Evolutionary conservation across 2,888 invertebrate species (phyloP).

Genomic region (Venusia cambrica): DNA sequence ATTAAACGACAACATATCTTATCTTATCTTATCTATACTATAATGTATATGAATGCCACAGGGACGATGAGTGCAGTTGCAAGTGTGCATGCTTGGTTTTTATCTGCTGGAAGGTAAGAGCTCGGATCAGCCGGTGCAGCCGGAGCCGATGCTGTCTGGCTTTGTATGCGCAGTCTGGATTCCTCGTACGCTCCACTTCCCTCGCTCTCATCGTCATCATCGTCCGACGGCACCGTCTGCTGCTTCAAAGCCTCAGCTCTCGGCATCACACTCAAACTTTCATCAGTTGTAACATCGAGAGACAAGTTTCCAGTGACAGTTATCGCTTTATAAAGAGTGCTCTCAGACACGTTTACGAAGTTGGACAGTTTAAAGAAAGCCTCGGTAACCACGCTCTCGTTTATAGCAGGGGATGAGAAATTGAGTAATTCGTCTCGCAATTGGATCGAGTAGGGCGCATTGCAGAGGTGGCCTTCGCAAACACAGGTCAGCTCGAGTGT

Average conservation of each 20-base stretch:
- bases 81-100: slow-evolving; percentile 45
- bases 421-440: slow-evolving; percentile 51
- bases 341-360: slow-evolving; percentile 46
- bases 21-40: slow-evolving; percentile 34
- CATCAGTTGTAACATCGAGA: no score
- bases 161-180: slow-evolving; percentile 36
- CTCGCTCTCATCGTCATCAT: slow-evolving; percentile 69
- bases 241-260: slow-evolving; percentile 62
- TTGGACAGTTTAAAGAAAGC: slow-evolving; percentile 48
- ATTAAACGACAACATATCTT: slow-evolving; percentile 11
- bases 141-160: slow-evolving; percentile 57
- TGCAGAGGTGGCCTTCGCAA: slow-evolving; percentile 57
- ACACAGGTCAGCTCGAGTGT: slow-evolving; percentile 54
- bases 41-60: slow-evolving; percentile 31
- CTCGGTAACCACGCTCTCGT: slow-evolving; percentile 40
- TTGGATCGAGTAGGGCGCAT: slow-evolving; percentile 51
- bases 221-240: slow-evolving; percentile 64
- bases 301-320: slow-evolving; percentile 36
- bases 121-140: slow-evolving; percentile 68
- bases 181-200: slow-evolving; percentile 66
- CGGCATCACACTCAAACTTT: slow-evolving; percentile 37
- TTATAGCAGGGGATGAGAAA: slow-evolving; percentile 43
- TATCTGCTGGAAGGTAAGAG: slow-evolving; percentile 60
- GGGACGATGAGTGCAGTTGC: slow-evolving; percentile 21
- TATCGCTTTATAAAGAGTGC: slow-evolving; percentile 45